phyloP scores from a whole-genome alignment of 2,888 invertebrate genomes.

The Plebejus argus region DNA sequence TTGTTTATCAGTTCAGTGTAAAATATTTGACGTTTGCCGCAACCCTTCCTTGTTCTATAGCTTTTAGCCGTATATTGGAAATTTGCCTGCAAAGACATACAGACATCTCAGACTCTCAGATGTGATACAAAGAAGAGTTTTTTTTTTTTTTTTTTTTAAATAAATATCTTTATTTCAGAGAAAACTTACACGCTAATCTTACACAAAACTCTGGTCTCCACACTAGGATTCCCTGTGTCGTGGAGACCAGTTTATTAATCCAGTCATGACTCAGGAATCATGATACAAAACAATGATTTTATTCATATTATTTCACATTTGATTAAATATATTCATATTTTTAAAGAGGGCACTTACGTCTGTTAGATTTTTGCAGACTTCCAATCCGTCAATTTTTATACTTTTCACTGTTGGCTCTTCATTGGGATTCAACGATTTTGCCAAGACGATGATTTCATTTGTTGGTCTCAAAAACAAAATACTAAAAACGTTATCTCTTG shows the following conservation, averaged over 20 bases:
- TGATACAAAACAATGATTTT: too few species aligned
- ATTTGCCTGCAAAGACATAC: slow-evolving; percentile 4
- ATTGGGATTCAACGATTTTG: slow-evolving; percentile 8
- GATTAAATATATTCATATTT: background rate
- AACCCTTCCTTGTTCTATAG: slow-evolving; percentile 38
- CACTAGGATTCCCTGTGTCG: too few species aligned
- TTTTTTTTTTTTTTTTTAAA: too few species aligned
- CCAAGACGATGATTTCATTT: slow-evolving; percentile 14
- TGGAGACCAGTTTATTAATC: too few species aligned
- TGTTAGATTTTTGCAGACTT: slow-evolving; percentile 27
- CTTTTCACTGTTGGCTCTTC: slow-evolving; percentile 19
- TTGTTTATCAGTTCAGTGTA: slow-evolving; percentile 59
- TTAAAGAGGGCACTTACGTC: background rate
- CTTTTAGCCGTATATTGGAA: slow-evolving; percentile 19
- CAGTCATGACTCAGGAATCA: too few species aligned
- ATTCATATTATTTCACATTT: too few species aligned
- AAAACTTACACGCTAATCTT: too few species aligned
- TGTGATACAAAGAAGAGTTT: background rate
- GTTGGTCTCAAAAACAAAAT: slow-evolving; percentile 17
- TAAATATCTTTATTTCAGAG: too few species aligned
- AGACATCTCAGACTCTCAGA: background rate
- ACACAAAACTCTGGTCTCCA: too few species aligned
- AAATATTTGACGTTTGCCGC: slow-evolving; percentile 54
- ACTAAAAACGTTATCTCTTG: slow-evolving; percentile 22
- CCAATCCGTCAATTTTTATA: slow-evolving; percentile 26